Evolutionary conservation across 2,888 invertebrate species (phyloP).

Genomic region (Callinectes sapidus): DNA sequence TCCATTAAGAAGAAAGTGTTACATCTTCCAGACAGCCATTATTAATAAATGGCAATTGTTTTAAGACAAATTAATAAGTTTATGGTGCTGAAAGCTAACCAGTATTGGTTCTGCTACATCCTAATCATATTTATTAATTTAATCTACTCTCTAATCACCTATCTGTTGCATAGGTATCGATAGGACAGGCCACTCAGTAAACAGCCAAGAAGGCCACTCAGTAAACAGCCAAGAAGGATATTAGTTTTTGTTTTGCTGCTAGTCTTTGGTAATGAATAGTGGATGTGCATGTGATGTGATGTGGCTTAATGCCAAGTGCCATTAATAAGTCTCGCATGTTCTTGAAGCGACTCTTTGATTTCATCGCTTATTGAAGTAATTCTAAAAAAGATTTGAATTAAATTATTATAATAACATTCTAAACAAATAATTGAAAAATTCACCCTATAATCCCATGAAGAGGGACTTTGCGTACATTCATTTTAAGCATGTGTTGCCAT

Average conservation of each 20-base stretch:
- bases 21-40: neutral
- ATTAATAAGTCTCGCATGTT: neutral
- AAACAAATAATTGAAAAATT: too few species aligned
- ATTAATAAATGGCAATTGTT: neutral
- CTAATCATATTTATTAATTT: too few species aligned
- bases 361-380: too few species aligned
- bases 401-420: too few species aligned
- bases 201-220: too few species aligned
- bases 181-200: neutral
- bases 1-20: neutral
- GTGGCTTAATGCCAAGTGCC: neutral
- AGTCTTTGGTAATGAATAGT: neutral
- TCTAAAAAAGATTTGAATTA: too few species aligned
- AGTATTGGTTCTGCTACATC: neutral
- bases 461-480: too few species aligned
- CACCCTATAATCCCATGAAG: too few species aligned
- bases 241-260: neutral
- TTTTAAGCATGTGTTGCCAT: too few species aligned
- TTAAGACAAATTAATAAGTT: neutral
- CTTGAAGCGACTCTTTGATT: neutral
- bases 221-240: neutral
- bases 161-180: neutral
- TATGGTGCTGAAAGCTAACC: neutral
- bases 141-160: neutral
- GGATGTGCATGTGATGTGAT: conserved; percentile 2